A percentile compares a stretch with the other conserved stretches of the same genome.
These are phyloP conservation scores for Eilema caniola DNA, from an alignment of 2,888 invertebrate species.

Conservation along the genomic window DNA sequence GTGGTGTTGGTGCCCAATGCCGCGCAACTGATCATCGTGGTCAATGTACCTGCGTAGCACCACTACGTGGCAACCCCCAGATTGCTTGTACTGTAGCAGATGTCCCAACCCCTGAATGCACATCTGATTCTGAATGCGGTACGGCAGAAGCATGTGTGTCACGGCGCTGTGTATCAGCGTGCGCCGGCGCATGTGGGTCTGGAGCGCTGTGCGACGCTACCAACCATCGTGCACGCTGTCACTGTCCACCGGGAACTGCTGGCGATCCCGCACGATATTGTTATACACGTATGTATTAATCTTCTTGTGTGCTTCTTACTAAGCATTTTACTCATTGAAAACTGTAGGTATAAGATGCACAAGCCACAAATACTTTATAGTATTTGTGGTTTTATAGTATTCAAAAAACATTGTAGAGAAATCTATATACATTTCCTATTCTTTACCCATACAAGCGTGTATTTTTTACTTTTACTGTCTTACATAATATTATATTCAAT, in stretches of 20 bases:
- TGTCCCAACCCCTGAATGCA: conserved; percentile 88
- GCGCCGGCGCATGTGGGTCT: conserved; percentile 93
- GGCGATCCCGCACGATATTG: conserved; percentile 95
- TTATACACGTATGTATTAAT: conserved; percentile 91
- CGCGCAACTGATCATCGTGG: conserved; percentile 92
- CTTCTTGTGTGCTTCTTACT: background rate
- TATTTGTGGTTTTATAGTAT: background rate
- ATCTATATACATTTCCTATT: no score
- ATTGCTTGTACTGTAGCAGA: conserved; percentile 89
- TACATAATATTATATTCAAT: background rate
- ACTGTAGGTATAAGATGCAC: no score
- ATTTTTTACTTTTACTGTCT: no score
- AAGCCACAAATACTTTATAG: no score
- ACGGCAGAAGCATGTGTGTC: conserved; percentile 93
- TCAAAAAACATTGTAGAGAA: background rate
- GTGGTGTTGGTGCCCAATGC: conserved; percentile 93
- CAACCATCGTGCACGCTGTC: conserved; percentile 93
- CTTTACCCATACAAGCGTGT: no score
- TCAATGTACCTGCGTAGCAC: conserved; percentile 91
- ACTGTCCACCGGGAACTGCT: conserved; percentile 94
- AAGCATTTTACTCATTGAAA: background rate
- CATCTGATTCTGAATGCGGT: conserved; percentile 91
- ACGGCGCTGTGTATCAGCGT: conserved; percentile 93
- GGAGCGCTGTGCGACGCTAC: conserved; percentile 93
- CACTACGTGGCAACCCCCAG: conserved; percentile 93